phyloP scores from a whole-genome alignment of 2,888 invertebrate species.

The Drosophila melanosoma region DNA sequence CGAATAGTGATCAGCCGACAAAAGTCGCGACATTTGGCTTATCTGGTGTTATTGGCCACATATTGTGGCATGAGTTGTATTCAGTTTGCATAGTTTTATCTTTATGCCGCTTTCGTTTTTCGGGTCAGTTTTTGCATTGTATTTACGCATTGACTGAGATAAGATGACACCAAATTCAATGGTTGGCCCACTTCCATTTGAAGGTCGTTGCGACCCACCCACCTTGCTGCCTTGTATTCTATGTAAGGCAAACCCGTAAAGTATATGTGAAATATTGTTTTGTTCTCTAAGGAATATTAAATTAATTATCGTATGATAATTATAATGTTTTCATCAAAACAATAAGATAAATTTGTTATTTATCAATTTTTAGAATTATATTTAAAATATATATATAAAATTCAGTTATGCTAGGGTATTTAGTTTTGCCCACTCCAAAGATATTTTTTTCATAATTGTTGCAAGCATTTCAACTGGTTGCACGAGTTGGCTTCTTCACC shows the following conservation, averaged over 20 bases:
- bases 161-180: conserved; percentile 32
- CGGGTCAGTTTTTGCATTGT: conserved; percentile 64
- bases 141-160: conserved; percentile 44
- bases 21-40: conserved; percentile 56
- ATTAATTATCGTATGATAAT: background rate
- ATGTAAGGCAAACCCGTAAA: too few relatives aligned
- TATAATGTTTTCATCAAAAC: background rate
- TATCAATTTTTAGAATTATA: background rate
- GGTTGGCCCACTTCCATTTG: conserved; percentile 38
- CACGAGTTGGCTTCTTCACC: background rate
- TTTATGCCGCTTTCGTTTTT: conserved; percentile 46
- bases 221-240: background rate
- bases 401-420: background rate
- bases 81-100: conserved; percentile 40
- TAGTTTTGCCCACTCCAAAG: background rate
- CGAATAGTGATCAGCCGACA: background rate
- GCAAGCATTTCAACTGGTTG: background rate
- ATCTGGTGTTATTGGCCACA: conserved; percentile 52
- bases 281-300: background rate
- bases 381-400: background rate
- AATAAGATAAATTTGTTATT: background rate
- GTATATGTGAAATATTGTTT: too few relatives aligned
- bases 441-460: background rate
- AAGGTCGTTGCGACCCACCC: conserved; percentile 23
- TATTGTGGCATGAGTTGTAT: conserved; percentile 24